These are phyloP conservation scores for Oreohelix idahoensis DNA, from an alignment of 1,140 invertebrate species.

Conservation along the genomic window DNA sequence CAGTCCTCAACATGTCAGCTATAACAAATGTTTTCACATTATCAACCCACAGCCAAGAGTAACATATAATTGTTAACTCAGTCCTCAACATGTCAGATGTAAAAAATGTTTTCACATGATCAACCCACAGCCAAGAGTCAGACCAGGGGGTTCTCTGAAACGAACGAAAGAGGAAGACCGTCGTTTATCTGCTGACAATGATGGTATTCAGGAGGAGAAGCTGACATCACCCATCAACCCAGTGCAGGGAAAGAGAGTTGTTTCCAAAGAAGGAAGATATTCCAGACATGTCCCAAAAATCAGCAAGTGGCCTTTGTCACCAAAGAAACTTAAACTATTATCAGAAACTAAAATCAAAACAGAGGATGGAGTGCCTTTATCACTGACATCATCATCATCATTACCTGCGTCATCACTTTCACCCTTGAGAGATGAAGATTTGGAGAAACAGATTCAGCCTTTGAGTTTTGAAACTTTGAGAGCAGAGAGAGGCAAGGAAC, in stretches of 20 bases:
- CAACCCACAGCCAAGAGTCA: not conserved
- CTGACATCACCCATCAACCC: constrained; percentile 31
- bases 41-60: too few species aligned
- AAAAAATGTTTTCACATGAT: too few species aligned
- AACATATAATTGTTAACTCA: too few species aligned
- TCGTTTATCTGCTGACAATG: constrained; percentile 40
- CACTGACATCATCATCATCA: not conserved
- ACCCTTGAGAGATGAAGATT: not conserved
- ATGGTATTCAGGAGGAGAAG: constrained; percentile 37
- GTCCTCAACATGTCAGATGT: too few species aligned
- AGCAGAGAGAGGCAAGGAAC: not conserved
- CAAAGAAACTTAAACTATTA: constrained; percentile 2
- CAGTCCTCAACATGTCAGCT: too few species aligned
- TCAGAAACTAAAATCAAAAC: constrained; percentile 14
- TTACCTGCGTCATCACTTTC: not conserved
- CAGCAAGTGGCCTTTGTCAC: not conserved
- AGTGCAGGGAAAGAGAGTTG: constrained; percentile 52
- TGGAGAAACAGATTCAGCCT: not conserved
- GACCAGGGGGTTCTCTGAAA: not conserved
- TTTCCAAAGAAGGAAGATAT: constrained; percentile 44
- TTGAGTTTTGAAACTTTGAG: not conserved
- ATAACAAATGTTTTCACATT: too few species aligned
- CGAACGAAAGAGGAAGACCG: not conserved
- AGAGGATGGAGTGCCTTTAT: constrained; percentile 4
- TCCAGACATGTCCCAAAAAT: constrained; percentile 19